Evolutionary conservation across 2,888 invertebrate genomes (phyloP).

Genomic region (Neelides folsomi): DNA sequence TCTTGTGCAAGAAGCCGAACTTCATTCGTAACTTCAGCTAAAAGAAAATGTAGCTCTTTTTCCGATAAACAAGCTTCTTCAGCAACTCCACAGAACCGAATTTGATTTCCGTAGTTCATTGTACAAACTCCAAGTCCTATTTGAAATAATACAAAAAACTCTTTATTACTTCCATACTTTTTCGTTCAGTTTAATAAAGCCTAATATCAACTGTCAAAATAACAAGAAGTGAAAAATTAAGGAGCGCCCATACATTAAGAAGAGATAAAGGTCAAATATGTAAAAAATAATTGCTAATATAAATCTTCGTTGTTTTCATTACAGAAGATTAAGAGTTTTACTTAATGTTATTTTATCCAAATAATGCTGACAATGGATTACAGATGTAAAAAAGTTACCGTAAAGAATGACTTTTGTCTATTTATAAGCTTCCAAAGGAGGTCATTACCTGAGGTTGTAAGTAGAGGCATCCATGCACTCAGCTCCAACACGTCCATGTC

Average conservation of each 20-base stretch:
- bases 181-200: neutral
- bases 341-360: too few relatives aligned
- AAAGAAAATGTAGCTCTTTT: constrained; percentile 20
- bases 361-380: too few relatives aligned
- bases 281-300: too few relatives aligned
- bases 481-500: constrained; percentile 17
- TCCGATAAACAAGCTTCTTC: constrained; percentile 23
- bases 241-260: too few relatives aligned
- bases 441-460: constrained; percentile 21
- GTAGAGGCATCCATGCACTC: constrained; percentile 21
- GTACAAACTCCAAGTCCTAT: constrained; percentile 24
- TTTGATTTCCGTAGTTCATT: constrained; percentile 18
- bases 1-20: constrained; percentile 18
- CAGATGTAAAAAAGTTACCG: neutral
- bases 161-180: neutral
- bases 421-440: too few relatives aligned
- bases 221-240: too few relatives aligned
- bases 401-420: neutral
- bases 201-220: too few relatives aligned
- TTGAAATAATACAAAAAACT: neutral
- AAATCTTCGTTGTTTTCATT: too few relatives aligned
- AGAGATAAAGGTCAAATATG: too few relatives aligned
- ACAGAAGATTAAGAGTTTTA: too few relatives aligned
- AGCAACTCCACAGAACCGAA: constrained; percentile 22
- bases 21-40: constrained; percentile 16